Conservation (phyloP, 2,888 invertebrate species). For the Thymelicus acteon region DNA sequence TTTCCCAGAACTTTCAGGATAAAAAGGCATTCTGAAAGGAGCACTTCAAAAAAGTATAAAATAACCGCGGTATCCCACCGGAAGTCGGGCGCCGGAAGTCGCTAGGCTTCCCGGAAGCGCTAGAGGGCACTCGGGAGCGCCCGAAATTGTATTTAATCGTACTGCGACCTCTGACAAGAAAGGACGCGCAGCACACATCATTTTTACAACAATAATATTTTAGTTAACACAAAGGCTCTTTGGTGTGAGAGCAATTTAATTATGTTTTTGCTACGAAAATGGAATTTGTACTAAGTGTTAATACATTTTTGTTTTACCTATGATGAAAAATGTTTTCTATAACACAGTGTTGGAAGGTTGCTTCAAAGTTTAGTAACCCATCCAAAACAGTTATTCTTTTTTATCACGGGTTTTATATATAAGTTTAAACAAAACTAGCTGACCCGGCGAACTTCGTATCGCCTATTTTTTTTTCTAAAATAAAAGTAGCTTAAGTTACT, state of each 20-base stretch:
- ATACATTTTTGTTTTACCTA: not conserved
- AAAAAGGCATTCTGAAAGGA: conserved; percentile 67
- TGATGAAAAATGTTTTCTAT: not conserved
- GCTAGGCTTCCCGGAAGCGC: conserved; percentile 79
- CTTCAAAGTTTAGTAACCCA: no score
- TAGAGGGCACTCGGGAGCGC: conserved; percentile 70
- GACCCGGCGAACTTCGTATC: no score
- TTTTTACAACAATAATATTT: conserved; percentile 34
- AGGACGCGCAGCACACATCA: conserved; percentile 38
- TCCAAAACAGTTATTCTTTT: no score
- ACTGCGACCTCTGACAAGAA: conserved; percentile 56
- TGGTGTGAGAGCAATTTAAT: not conserved
- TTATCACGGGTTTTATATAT: no score
- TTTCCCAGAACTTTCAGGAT: conserved; percentile 58
- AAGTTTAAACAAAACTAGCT: no score
- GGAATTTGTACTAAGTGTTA: not conserved
- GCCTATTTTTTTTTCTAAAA: no score
- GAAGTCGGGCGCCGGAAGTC: conserved; percentile 77
- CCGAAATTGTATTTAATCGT: conserved; percentile 79
- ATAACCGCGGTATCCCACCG: conserved; percentile 75
- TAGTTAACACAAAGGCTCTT: conserved; percentile 15
- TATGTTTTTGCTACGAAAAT: not conserved
- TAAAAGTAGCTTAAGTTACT: no score
- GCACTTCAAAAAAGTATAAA: conserved; percentile 73
- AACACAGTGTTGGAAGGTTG: no score